Base-by-base conservation (phyloP, 2,888 invertebrate genomes). In the Nemapogon koenigi region DNA sequence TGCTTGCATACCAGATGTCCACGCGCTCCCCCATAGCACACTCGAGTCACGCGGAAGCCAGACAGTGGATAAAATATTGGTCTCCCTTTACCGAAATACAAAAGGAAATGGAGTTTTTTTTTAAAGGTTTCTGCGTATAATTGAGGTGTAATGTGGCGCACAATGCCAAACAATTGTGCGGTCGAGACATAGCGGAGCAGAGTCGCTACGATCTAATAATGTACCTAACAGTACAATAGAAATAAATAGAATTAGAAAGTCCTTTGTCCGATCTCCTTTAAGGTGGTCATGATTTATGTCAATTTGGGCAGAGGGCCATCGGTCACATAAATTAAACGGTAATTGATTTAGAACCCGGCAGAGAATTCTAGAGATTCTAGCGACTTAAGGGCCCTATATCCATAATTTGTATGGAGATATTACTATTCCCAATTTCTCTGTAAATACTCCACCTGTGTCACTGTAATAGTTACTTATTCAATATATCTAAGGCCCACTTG, bases 111-210 rank as follows among this genome's bases (percentile, higher is more conserved):
- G 51, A 51, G 40, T 45, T 51, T 63, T 65, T 66, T 60, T 52
- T 50, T 46, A 17, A 35, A 51, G 49, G 51, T 53, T 59, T 55
- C 58, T 61, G 52, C 51, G 52, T 57, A 65, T 69, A 70, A 69
- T 69, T 68, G 64, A 66, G 64, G 67, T 67, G 66, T 68, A 63
- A 68, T 65, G 63, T 62, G 52, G 58, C 63, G 55, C 57, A 64
- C 62, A 65, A 63, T 53, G 48, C 48, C 54, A 52, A 59, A 61
- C 63, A 55, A 57, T 54, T 51, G 53, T 48, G 49, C 49, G 49
- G 53, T 53, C 50, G 52, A 48, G 59, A 49, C 55, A 49, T 50
- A 55, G 58, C 59, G 57, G 57, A 55, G 46, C 31, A 15, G 16
- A 32, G 25, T 32, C 26, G 26, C 35, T 49, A 43, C 44, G 48